A percentile compares a stretch with the other conserved stretches of the same genome.
Conservation (phyloP, 2,797 vertebrate species). For the Menidia menidia region DNA sequence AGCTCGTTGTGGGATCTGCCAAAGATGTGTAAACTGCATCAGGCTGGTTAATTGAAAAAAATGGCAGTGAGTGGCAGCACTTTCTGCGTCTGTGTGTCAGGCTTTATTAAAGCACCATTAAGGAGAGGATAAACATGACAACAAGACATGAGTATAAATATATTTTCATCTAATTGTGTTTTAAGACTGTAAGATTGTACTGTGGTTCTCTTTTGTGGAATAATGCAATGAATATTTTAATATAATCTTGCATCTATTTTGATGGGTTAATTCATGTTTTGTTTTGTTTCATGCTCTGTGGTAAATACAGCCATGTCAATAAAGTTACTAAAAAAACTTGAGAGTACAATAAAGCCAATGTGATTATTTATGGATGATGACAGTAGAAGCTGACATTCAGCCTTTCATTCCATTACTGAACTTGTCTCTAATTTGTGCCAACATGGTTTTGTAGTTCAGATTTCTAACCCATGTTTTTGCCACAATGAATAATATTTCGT, state of each 20-base stretch:
- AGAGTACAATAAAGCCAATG: background rate
- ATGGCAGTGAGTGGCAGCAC: conserved; percentile 45
- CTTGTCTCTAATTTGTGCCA: background rate
- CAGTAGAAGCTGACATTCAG: background rate
- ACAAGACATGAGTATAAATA: conserved; percentile 16
- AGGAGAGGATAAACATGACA: conserved; percentile 29
- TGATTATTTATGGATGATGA: background rate
- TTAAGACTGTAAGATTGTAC: background rate
- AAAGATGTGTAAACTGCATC: conserved; percentile 66
- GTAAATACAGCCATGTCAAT: too few relatives aligned
- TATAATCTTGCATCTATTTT: background rate
- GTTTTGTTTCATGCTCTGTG: background rate
- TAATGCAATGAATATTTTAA: background rate
- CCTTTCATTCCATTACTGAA: background rate
- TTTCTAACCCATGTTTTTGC: background rate
- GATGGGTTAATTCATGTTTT: background rate
- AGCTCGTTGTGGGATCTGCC: conserved; percentile 69
- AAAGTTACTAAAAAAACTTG: background rate
- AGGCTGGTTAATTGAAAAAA: conserved; percentile 57
- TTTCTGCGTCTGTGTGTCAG: conserved; percentile 42
- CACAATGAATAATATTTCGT: background rate
- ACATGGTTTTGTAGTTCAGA: conserved; percentile 8
- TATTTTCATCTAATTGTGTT: background rate
- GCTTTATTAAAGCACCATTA: conserved; percentile 27
- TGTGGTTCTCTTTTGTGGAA: background rate